These are phyloP conservation scores for Hylia prasina DNA, from an alignment of 2,113 vertebrate species.

Conservation along the genomic window DNA sequence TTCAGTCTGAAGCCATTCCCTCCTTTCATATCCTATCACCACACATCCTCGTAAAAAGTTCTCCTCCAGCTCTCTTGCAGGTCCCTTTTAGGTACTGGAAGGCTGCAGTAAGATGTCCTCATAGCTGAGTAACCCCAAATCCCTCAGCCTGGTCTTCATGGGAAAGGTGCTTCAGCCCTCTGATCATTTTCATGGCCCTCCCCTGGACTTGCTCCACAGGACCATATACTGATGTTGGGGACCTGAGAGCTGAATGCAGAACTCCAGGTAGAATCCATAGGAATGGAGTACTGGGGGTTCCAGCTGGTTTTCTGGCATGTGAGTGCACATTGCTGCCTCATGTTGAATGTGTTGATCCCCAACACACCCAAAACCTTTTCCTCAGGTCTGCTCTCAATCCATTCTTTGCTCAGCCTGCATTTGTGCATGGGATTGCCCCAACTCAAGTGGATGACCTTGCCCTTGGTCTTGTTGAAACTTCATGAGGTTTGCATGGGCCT, in stretches of 20 bases:
- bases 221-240: background rate
- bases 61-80: background rate
- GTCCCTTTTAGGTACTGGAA: background rate
- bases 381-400: background rate
- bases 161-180: background rate
- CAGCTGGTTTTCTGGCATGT: background rate
- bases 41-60: background rate
- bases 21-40: background rate
- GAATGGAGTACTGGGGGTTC: background rate
- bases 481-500: background rate
- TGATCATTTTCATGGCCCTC: background rate
- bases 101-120: background rate
- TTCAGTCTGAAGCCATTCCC: background rate
- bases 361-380: background rate
- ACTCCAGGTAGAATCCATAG: background rate
- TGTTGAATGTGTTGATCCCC: background rate
- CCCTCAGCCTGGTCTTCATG: background rate
- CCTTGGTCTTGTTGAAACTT: background rate
- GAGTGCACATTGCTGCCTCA: background rate
- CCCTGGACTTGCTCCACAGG: background rate
- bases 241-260: background rate
- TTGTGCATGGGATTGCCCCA: accelerated
- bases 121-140: background rate
- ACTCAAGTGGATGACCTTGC: background rate
- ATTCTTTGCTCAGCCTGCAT: background rate